Base-by-base conservation (phyloP, 1,140 invertebrate genomes). In the Tetragonula clypearis region DNA sequence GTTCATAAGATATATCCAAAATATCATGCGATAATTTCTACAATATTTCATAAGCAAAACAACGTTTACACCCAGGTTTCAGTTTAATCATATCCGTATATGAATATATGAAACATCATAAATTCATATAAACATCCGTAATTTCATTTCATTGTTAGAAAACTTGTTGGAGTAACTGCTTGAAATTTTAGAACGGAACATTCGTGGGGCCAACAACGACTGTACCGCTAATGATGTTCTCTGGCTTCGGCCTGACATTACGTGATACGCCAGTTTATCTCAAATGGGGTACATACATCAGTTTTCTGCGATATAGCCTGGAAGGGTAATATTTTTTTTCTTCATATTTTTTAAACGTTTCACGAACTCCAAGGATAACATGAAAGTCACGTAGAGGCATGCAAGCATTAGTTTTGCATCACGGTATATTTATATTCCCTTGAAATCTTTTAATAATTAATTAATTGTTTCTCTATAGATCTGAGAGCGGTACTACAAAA, bases 221-320 rank as follows among this genome's bases (percentile, higher is more conserved):
- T 0, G 97, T 98, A 26, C 97, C 97, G 14, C 96, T 98, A 96
- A 98, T 98, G 97, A 98, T 98, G 97, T 98, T 98, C 88, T 97
- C 97, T 77, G 97, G 97, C 53, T 98, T 98, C 90, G 97, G 97
- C 1, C 97, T 98, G 1, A 96, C 97, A 0, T 92, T 98, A 12
- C 93, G 96, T 0, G 97, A 98, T 93, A 94, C 98, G 91, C 98
- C 98, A 0, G 87, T 91, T 1, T 98, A 98, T 92, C 94, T 99
- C 1, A 96, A 97, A 90, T 99, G 98, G 98, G 97, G 98, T 1
- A 98, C 97, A 53, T 97, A 98, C 90, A 94, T 98, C 69, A 98
- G 98, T 26, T 99, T 98, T 92, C 94, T 99, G 41, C 95, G 98
- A 90, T 99, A 98, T 91, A 97, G 97, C 9, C 95, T 99, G n/a